phyloP scores from a whole-genome alignment of 1,140 invertebrate genomes.

The Mizuhopecten yessoensis region DNA sequence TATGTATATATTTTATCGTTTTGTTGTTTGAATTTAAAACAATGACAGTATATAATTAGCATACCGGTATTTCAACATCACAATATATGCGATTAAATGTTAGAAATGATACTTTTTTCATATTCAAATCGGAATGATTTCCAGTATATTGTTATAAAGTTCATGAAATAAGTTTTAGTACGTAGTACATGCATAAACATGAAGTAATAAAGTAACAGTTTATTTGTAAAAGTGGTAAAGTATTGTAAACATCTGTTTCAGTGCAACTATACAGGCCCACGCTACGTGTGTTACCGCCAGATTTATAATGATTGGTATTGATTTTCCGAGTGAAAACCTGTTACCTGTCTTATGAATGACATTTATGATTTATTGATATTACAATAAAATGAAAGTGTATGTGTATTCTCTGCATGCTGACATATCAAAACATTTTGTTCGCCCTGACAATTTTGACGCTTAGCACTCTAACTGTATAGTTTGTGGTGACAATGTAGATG shows the following conservation, averaged over 20 bases:
- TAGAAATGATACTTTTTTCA: not conserved
- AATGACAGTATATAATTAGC: slow-evolving; percentile 36
- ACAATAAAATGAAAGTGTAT: not conserved
- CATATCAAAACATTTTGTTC: too few relatives aligned
- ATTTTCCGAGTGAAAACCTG: not conserved
- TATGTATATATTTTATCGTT: too few relatives aligned
- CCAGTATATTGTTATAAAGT: not conserved
- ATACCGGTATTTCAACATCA: not conserved
- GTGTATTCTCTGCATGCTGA: not conserved
- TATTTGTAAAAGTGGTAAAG: not conserved
- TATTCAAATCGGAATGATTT: not conserved
- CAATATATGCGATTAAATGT: not conserved
- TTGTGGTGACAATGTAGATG: too few relatives aligned
- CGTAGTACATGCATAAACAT: not conserved
- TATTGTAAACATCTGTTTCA: slow-evolving; percentile 3
- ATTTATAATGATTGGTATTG: slow-evolving; percentile 28
- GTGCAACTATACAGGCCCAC: not conserved
- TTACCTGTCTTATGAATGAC: not conserved
- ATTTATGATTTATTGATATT: not conserved
- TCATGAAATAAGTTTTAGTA: not conserved
- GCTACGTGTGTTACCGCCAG: not conserved
- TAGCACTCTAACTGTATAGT: too few relatives aligned
- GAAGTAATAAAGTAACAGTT: not conserved
- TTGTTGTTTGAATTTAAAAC: too few relatives aligned
- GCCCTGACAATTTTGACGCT: too few relatives aligned